Evolutionary conservation across 1,140 invertebrate species (phyloP).

Genomic region (Neotoxoptera formosana): DNA sequence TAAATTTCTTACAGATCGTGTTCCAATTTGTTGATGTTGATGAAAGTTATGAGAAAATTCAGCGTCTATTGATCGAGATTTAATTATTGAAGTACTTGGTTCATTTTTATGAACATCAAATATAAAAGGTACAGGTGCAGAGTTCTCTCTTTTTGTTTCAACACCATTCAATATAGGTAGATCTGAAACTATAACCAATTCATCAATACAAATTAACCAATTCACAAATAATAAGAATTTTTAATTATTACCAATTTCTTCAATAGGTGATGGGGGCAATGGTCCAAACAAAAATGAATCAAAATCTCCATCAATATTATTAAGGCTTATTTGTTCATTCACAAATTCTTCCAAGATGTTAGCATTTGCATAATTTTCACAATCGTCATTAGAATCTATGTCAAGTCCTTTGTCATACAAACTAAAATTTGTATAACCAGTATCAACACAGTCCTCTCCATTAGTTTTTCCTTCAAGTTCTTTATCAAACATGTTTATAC

Average conservation of each 20-base stretch:
- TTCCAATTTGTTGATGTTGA: slow-evolving; percentile 56
- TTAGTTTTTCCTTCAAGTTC: not conserved
- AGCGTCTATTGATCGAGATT: slow-evolving; percentile 52
- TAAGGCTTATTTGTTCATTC: slow-evolving; percentile 46
- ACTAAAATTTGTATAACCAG: slow-evolving; percentile 31
- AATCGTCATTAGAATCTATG: slow-evolving; percentile 25
- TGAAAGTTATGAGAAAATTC: slow-evolving; percentile 57
- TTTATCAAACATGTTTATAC: not conserved
- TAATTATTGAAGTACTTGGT: slow-evolving; percentile 41
- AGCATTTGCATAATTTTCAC: slow-evolving; percentile 47
- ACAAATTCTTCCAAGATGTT: slow-evolving; percentile 55
- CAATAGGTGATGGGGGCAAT: slow-evolving; percentile 77
- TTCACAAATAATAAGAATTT: not conserved
- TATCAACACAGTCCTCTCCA: slow-evolving; percentile 30
- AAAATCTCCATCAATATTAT: slow-evolving; percentile 51
- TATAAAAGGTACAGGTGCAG: slow-evolving; percentile 11
- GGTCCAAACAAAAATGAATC: slow-evolving; percentile 70
- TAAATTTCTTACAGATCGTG: slow-evolving; percentile 22
- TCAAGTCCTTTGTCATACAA: slow-evolving; percentile 25
- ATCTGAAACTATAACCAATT: slow-evolving; percentile 6
- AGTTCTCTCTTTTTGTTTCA: slow-evolving; percentile 41
- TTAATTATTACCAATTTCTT: slow-evolving; percentile 67
- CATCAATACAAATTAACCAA: not conserved
- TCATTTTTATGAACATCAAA: slow-evolving; percentile 46
- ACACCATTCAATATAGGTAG: not conserved